Evolutionary conservation across 2,797 vertebrate species (phyloP).

Genomic region (Triplophysa yarkandensis): DNA sequence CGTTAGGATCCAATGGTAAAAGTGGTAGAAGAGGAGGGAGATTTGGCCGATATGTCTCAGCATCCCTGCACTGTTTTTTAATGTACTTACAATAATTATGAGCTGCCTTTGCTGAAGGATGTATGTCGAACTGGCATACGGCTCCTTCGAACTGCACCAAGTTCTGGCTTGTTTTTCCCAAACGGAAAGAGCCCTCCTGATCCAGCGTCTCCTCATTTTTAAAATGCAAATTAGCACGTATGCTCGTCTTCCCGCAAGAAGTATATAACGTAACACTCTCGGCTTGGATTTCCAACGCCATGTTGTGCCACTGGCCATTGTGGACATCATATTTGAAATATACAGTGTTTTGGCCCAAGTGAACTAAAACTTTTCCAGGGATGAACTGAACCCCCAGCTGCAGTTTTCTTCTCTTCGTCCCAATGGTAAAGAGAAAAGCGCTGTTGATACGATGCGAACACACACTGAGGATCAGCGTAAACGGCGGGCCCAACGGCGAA

Average conservation of each 20-base stretch:
- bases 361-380: constrained; percentile 83
- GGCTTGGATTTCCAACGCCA: constrained; percentile 85
- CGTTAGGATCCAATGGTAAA: constrained; percentile 73
- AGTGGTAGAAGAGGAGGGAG: constrained; percentile 79
- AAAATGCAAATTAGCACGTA: constrained; percentile 80
- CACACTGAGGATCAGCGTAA: constrained; percentile 89
- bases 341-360: constrained; percentile 85
- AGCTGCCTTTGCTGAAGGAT: constrained; percentile 91
- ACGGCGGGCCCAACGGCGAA: constrained; percentile 71
- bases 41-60: constrained; percentile 82
- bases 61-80: constrained; percentile 93
- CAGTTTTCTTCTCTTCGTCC: constrained; percentile 84
- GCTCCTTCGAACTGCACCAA: constrained; percentile 93
- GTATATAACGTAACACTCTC: constrained; percentile 85
- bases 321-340: constrained; percentile 90
- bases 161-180: constrained; percentile 89
- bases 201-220: constrained; percentile 83
- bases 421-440: constrained; percentile 88
- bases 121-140: constrained; percentile 96
- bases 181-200: constrained; percentile 87
- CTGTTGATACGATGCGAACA: constrained; percentile 93
- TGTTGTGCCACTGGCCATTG: constrained; percentile 90
- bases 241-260: constrained; percentile 85
- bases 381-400: constrained; percentile 91
- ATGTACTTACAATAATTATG: constrained; percentile 97